Evolutionary conservation across 2,888 invertebrate species (phyloP).

Genomic region (Thalpophila matura): DNA sequence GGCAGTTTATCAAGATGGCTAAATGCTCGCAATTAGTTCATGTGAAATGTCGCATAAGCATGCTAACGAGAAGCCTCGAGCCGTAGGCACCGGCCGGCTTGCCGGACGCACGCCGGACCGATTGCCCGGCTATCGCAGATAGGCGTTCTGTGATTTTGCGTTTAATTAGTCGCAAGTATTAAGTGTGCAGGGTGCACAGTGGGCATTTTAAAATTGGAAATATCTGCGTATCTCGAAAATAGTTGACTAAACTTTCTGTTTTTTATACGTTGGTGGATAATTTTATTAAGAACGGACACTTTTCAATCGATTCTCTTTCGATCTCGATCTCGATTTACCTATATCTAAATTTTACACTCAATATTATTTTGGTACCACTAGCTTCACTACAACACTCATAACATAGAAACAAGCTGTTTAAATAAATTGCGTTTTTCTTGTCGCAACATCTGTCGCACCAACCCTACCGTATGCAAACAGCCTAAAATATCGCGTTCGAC

Average conservation of each 20-base stretch:
- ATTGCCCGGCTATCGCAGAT: constrained; percentile 45
- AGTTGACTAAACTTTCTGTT: neutral
- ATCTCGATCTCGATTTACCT: too few species aligned
- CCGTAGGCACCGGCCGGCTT: constrained; percentile 65
- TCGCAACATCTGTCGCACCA: constrained; percentile 46
- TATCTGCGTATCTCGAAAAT: neutral
- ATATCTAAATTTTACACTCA: too few species aligned
- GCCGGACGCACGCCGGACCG: constrained; percentile 61
- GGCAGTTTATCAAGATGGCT: constrained; percentile 89
- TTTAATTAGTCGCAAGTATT: constrained; percentile 46
- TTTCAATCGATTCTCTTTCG: too few species aligned
- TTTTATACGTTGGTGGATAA: too few species aligned
- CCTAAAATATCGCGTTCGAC: constrained; percentile 80
- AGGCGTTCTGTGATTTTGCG: constrained; percentile 52
- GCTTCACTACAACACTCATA: neutral
- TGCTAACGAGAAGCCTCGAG: constrained; percentile 88
- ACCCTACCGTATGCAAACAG: constrained; percentile 57
- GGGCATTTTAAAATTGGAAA: neutral
- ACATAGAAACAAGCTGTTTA: neutral
- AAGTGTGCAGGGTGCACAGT: neutral
- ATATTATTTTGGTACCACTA: too few species aligned
- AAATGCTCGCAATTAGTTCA: constrained; percentile 89
- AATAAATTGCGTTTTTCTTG: constrained; percentile 42
- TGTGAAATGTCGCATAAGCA: constrained; percentile 90
- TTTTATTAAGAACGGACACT: too few species aligned